These are phyloP conservation scores for Trypoxylon attenuatum DNA, from an alignment of 2,888 invertebrate species.

Conservation along the genomic window DNA sequence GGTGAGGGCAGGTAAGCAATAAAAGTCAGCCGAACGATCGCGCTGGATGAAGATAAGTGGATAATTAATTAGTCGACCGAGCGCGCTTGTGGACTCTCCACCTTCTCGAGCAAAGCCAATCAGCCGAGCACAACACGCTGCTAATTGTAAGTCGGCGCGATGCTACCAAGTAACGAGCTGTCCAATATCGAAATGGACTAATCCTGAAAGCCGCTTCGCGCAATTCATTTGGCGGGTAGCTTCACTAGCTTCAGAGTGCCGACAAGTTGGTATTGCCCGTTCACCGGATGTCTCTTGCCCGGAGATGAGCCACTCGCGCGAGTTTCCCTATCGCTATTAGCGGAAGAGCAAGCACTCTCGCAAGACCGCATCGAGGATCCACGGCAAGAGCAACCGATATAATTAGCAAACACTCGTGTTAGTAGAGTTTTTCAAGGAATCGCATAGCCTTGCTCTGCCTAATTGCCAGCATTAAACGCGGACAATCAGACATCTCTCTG, in stretches of 20 bases:
- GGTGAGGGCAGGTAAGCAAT: background rate
- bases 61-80: slow-evolving; percentile 46
- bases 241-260: slow-evolving; percentile 15
- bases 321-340: slow-evolving; percentile 38
- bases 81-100: slow-evolving; percentile 33
- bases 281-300: slow-evolving; percentile 14
- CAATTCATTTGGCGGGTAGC: slow-evolving; percentile 28
- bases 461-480: slow-evolving; percentile 50
- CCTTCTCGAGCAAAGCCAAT: slow-evolving; percentile 27
- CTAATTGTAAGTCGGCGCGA: slow-evolving; percentile 39
- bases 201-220: slow-evolving; percentile 32
- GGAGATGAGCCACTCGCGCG: slow-evolving; percentile 21
- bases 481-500: slow-evolving; percentile 32
- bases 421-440: slow-evolving; percentile 38
- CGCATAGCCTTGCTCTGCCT: slow-evolving; percentile 32
- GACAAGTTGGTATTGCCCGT: slow-evolving; percentile 28
- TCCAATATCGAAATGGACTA: slow-evolving; percentile 47
- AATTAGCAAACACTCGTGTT: slow-evolving; percentile 64
- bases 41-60: slow-evolving; percentile 36
- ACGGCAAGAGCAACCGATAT: slow-evolving; percentile 54
- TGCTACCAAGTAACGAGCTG: slow-evolving; percentile 42
- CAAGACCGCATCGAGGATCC: background rate
- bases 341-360: no score
- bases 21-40: slow-evolving; percentile 18
- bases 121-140: slow-evolving; percentile 11